phyloP scores from a whole-genome alignment of 2,797 vertebrate species.

The Allobates femoralis region DNA sequence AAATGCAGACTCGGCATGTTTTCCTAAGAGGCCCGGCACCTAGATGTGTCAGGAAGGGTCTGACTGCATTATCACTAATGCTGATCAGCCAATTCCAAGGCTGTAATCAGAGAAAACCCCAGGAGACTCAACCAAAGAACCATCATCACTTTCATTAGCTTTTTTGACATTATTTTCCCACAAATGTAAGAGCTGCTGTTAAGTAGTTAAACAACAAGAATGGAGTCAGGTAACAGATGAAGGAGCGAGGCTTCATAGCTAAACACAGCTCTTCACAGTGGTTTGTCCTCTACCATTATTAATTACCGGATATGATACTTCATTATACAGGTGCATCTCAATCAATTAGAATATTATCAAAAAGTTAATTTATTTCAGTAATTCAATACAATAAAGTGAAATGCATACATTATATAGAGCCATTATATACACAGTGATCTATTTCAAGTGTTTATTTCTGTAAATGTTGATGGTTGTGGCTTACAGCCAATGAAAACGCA shows the following conservation, averaged over 20 bases:
- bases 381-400: too few species aligned
- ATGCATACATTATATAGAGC: too few species aligned
- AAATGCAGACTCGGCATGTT: slow-evolving; percentile 36
- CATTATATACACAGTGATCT: too few species aligned
- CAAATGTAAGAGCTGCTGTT: slow-evolving; percentile 38
- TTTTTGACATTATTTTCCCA: slow-evolving; percentile 54
- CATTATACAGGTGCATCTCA: too few species aligned
- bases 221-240: neutral
- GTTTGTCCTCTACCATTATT: neutral
- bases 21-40: slow-evolving; percentile 44
- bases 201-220: slow-evolving; percentile 42
- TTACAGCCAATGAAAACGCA: too few species aligned
- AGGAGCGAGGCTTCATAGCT: neutral
- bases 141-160: slow-evolving; percentile 53
- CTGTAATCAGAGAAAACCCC: slow-evolving; percentile 48
- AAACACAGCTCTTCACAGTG: neutral
- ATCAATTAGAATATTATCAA: too few species aligned
- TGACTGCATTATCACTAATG: slow-evolving; percentile 47
- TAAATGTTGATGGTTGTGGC: too few species aligned
- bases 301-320: neutral
- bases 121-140: slow-evolving; percentile 27
- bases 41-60: slow-evolving; percentile 33
- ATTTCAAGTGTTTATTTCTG: too few species aligned
- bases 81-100: slow-evolving; percentile 39
- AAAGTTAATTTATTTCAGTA: too few species aligned